Evolutionary conservation across 2,888 invertebrate species (phyloP), one percentile per base, ranked within the genome.

Genomic region (Xanthia togata): DNA sequence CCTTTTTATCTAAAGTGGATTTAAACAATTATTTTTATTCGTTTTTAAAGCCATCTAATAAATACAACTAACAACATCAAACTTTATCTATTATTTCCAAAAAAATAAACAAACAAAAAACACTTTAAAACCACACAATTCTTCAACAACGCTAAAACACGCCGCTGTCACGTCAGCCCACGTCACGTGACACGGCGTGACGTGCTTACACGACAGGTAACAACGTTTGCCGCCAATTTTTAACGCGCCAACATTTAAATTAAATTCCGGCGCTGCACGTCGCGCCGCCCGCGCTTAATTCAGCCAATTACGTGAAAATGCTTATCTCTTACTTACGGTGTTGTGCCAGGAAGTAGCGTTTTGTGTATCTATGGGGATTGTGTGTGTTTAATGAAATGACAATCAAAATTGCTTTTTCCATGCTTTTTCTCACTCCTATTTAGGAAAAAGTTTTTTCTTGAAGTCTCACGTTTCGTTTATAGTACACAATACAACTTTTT

Each of bases 221-320:
- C 93, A 91, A 89, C 92, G 93, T 92, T 91, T 87, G 89, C 87
- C 91, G 89, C 89, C 94, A 93, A 93, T 95, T 95, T 96, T 96
- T 95, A 94, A 94, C 94, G 89, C 89, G 93, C 85, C 93, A 92
- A 94, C 95, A 94, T 95, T 95, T 95, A 95, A 95, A 95, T 96
- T 94, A 95, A 95, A 95, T 95, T 95, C 95, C 91, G 53, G 76
- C 84, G 70, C 87, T 85, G 88, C 84, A 85, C 85, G 87, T 83
- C 78, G 81, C 84, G 86, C 88, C 86, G 89, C 87, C 83, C 79
- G 88, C 82, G 90, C 93, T 93, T 95, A 94, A 95, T 95, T 95
- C 93, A 93, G 92, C 90, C 94, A 94, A 94, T 95, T 95, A 92
- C 89, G 91, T 92, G 82, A 91, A 92, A 93, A 92, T 87, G 93